Conservation (phyloP, 2,888 invertebrate genomes). For the Clivina fossor region DNA sequence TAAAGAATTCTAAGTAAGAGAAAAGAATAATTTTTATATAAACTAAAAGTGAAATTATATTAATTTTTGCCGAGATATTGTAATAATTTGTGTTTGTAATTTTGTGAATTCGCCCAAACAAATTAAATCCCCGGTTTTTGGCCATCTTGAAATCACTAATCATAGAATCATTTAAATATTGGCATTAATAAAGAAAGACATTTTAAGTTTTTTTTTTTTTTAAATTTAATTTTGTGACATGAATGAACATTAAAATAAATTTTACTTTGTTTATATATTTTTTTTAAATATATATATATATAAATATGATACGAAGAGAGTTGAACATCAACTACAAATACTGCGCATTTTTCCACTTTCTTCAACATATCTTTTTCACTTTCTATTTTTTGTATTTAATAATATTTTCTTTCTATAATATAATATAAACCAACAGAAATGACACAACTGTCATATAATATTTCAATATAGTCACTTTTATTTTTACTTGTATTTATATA, state of each 20-base stretch:
- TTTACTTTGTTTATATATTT: not conserved
- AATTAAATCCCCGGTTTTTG: constrained; percentile 4
- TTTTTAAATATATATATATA: constrained; percentile 1
- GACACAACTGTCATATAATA: constrained; percentile 21
- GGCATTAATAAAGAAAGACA: not conserved
- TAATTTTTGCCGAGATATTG: no score
- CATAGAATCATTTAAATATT: not conserved
- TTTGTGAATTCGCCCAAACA: not conserved
- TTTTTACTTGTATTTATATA: not conserved
- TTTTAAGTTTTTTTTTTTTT: not conserved
- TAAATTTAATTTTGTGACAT: not conserved
- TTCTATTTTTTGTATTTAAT: not conserved
- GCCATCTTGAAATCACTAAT: constrained; percentile 14
- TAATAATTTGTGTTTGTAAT: no score
- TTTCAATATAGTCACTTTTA: constrained; percentile 1
- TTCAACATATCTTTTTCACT: no score
- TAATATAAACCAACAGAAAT: constrained; percentile 19
- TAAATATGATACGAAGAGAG: constrained; percentile 10
- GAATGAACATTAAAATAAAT: not conserved
- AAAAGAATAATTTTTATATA: constrained; percentile 3
- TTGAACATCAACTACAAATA: constrained; percentile 35
- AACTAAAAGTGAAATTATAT: no score
- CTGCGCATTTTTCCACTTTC: constrained; percentile 27
- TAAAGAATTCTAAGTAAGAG: no score
- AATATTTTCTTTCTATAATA: not conserved